These are phyloP conservation scores for Pyxicephalus adspersus DNA, from an alignment of 2,113 vertebrate species.

Conservation along the genomic window DNA sequence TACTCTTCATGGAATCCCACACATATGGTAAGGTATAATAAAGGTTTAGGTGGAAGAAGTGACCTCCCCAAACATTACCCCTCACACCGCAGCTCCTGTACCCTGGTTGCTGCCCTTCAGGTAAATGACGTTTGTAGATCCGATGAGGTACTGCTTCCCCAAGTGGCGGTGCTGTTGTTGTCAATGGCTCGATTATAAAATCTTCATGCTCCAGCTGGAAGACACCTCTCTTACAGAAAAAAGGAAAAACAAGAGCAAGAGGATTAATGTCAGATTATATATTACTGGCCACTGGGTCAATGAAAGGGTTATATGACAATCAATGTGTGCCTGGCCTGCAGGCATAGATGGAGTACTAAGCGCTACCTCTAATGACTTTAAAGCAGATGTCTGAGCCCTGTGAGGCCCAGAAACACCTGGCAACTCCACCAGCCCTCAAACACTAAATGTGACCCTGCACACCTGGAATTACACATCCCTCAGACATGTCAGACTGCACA, in stretches of 20 bases:
- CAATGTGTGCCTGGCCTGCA: neutral
- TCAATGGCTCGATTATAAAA: slow-evolving; percentile 89
- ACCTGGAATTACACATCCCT: slow-evolving; percentile 29
- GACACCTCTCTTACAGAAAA: slow-evolving; percentile 79
- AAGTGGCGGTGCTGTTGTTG: slow-evolving; percentile 36
- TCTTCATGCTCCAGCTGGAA: slow-evolving; percentile 86
- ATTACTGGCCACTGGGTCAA: neutral
- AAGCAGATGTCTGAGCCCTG: slow-evolving; percentile 26
- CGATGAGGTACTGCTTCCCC: slow-evolving; percentile 78
- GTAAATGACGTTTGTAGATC: slow-evolving; percentile 81
- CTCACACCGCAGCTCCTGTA: slow-evolving; percentile 67
- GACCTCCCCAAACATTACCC: slow-evolving; percentile 62
- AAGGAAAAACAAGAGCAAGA: neutral
- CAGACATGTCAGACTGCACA: slow-evolving; percentile 17
- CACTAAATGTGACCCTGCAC: slow-evolving; percentile 18
- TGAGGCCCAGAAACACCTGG: slow-evolving; percentile 39
- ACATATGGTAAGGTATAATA: neutral
- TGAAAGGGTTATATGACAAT: neutral
- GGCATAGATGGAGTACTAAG: neutral
- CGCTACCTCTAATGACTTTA: neutral
- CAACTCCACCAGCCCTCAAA: neutral
- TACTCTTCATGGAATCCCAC: too few relatives aligned
- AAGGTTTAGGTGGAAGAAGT: neutral
- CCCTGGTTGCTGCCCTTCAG: neutral
- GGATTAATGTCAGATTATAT: neutral